phyloP scores from a whole-genome alignment of 1,140 invertebrate genomes.

The Aphis gossypii region DNA sequence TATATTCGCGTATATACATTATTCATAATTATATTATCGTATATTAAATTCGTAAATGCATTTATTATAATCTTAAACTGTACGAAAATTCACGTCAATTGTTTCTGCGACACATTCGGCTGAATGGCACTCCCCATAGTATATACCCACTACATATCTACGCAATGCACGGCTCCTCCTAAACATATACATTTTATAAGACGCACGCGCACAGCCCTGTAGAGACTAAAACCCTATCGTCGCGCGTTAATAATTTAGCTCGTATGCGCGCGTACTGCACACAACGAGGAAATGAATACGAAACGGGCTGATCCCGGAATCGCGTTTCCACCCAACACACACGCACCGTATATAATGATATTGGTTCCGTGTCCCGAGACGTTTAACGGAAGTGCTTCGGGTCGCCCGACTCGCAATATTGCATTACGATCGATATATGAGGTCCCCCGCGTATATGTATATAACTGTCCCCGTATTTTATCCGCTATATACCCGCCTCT shows the following conservation, averaged over 20 bases:
- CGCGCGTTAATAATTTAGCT: conserved; percentile 28
- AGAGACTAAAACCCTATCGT: neutral
- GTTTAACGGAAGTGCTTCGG: conserved; percentile 50
- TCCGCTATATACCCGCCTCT: neutral
- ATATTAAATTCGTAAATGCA: neutral
- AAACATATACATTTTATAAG: neutral
- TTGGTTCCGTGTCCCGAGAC: conserved; percentile 51
- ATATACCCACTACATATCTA: neutral
- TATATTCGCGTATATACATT: too few species aligned
- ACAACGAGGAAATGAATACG: conserved; percentile 27
- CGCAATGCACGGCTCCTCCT: too few species aligned
- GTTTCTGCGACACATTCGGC: neutral
- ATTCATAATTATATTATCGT: too few species aligned
- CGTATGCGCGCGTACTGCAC: neutral
- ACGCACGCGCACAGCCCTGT: neutral
- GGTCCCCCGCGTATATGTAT: neutral
- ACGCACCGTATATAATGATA: conserved; percentile 30
- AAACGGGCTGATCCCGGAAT: conserved; percentile 38
- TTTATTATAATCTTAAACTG: neutral
- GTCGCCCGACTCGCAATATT: conserved; percentile 20
- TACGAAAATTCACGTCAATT: neutral
- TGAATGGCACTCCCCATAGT: too few species aligned
- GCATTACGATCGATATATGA: conserved; percentile 36
- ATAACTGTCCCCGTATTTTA: conserved; percentile 31
- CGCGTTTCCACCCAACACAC: neutral